Evolutionary conservation across 2,113 vertebrate genomes (phyloP).

Genomic region (Pleuronectes platessa): DNA sequence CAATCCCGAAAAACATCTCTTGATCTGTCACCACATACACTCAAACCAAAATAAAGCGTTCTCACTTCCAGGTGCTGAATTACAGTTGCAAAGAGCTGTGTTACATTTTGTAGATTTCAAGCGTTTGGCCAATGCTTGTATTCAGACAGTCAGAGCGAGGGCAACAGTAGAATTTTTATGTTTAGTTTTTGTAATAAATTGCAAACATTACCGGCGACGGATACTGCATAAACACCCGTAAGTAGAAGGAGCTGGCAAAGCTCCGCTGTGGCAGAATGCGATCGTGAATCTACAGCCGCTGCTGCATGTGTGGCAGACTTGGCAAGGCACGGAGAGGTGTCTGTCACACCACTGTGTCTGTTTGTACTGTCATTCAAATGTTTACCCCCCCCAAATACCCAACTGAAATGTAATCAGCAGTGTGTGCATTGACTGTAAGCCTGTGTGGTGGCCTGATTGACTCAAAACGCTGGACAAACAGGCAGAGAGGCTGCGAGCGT

Average conservation of each 20-base stretch:
- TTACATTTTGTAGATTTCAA: slow-evolving; percentile 31
- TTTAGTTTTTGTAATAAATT: slow-evolving; percentile 37
- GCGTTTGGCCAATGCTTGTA: slow-evolving; percentile 30
- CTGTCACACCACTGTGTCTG: slow-evolving; percentile 47
- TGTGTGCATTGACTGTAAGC: slow-evolving; percentile 62
- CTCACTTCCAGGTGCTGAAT: slow-evolving; percentile 50
- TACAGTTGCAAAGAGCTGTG: slow-evolving; percentile 23
- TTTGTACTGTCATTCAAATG: slow-evolving; percentile 73
- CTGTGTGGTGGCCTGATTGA: slow-evolving; percentile 59
- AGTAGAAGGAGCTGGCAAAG: slow-evolving; percentile 17
- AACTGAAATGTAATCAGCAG: slow-evolving; percentile 66
- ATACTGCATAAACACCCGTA: slow-evolving; percentile 22
- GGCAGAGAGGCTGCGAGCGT: slow-evolving; percentile 30
- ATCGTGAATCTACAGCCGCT: slow-evolving; percentile 37
- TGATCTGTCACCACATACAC: slow-evolving; percentile 43
- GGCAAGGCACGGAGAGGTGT: slow-evolving; percentile 34
- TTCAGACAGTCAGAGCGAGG: slow-evolving; percentile 29
- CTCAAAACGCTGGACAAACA: slow-evolving; percentile 64
- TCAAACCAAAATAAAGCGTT: slow-evolving; percentile 47
- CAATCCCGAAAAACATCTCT: slow-evolving; percentile 45
- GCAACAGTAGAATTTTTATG: slow-evolving; percentile 11
- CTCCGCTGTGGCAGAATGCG: slow-evolving; percentile 20
- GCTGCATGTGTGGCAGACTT: slow-evolving; percentile 36
- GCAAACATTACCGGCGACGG: slow-evolving; percentile 11
- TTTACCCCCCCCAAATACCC: slow-evolving; percentile 69